These are phyloP conservation scores for Xiphorhynchus elegans DNA, from an alignment of 2,113 vertebrate species.

Conservation along the genomic window DNA sequence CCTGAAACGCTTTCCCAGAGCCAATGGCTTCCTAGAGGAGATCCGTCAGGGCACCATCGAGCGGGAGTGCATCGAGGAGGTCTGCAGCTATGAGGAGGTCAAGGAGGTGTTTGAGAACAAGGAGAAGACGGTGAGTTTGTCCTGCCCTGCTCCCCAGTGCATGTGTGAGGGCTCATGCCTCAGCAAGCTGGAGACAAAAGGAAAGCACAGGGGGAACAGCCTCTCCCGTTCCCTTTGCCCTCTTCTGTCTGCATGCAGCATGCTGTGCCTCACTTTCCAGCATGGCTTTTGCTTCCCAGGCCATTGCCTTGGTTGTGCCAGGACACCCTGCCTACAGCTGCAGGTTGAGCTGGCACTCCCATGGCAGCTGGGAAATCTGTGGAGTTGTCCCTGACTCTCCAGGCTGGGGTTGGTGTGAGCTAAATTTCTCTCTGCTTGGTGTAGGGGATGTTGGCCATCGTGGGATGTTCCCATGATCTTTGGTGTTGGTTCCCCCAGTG, in stretches of 20 bases:
- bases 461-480: not conserved
- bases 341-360: not conserved
- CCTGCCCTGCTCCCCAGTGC: not conserved
- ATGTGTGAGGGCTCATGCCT: not conserved
- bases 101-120: constrained; percentile 90
- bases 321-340: not conserved
- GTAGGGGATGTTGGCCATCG: not conserved
- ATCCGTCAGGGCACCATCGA: constrained; percentile 85
- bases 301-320: not conserved
- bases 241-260: not conserved
- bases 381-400: not conserved
- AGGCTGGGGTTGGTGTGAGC: not conserved
- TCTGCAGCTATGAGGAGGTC: constrained; percentile 90
- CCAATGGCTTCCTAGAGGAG: constrained; percentile 88
- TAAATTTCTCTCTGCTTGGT: not conserved
- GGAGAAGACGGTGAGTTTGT: constrained; percentile 81
- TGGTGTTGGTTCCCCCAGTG: not conserved
- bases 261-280: not conserved
- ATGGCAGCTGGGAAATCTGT: rapidly evolving
- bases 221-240: not conserved
- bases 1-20: constrained; percentile 84
- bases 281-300: not conserved
- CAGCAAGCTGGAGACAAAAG: not conserved
- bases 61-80: constrained; percentile 85
- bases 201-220: not conserved